Evolutionary conservation across 2,888 invertebrate genomes (phyloP), one percentile per base, ranked within the genome.

Genomic region (Orchesella flavescens): DNA sequence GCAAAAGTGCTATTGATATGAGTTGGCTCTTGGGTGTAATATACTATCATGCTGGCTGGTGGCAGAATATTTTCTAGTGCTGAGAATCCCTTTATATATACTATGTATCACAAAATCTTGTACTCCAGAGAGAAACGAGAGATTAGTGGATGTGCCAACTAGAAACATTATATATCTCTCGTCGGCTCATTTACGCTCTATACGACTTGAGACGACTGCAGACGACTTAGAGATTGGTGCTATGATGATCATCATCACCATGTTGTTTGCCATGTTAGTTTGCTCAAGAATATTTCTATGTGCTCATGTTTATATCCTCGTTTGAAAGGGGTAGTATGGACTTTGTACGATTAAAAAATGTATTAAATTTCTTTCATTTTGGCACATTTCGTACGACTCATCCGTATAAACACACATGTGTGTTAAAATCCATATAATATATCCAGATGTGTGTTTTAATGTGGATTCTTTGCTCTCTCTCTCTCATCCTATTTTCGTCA

Each of bases 111-210:
- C 49, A 61, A 61, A 13, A 65, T 65, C 34, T 65, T 7, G 44
- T 59, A 57, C 53, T 55, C n/a, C 66, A 57, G 44, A 43, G 75
- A 75, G 34, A 34, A 34, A 34, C 34, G 34, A 34, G 15, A 65
- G 65, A 65, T 65, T 65, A 57, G 57, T 17, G n/a, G 44, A 65
- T 21, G 65, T 72, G 72, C 55, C 65, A 79, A 63, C 21, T 63
- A 34, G 61, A 61, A 65, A 79, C 44, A 72, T 72, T 72, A 65
- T 44, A 24, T 43, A 53, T 79, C 79, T 44, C 46, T 80, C 80
- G 80, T 80, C 80, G 80, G 80, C 80, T 80, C 80, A 80, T 80
- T 80, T 80, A 73, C 73, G 73, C 53, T 73, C 23, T 72, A 68
- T 80, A 80, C 80, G 80, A 80, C 57, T 73, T 73, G 24, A 57